Conservation (phyloP, 2,888 invertebrate genomes). For the Heliothis peltigera region DNA sequence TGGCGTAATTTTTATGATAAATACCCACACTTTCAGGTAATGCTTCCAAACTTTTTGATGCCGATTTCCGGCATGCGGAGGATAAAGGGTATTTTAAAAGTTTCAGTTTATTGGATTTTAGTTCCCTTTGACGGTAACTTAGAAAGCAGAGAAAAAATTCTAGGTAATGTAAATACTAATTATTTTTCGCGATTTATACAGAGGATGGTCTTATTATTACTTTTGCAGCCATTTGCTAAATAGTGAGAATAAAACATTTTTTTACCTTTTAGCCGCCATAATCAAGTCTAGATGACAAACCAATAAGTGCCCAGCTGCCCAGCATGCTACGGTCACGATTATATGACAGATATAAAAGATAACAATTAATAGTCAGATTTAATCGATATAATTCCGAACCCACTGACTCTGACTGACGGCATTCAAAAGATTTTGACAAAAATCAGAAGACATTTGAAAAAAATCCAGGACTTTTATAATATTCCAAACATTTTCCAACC, state of each 20-base stretch:
- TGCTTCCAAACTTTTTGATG: slow-evolving; percentile 38
- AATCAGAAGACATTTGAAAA: background rate
- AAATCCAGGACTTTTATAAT: background rate
- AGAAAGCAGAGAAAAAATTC: background rate
- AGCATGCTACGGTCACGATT: no score
- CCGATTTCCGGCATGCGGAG: slow-evolving; percentile 33
- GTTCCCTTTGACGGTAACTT: slow-evolving; percentile 13
- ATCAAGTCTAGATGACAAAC: no score
- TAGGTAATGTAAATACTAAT: background rate
- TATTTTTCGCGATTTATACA: no score
- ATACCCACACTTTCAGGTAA: slow-evolving; percentile 54
- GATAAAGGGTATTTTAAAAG: slow-evolving; percentile 41
- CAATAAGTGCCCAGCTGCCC: no score
- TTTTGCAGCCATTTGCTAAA: no score
- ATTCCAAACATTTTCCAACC: background rate
- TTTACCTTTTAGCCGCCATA: no score
- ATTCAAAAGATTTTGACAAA: background rate
- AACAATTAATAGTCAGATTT: no score
- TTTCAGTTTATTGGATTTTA: slow-evolving; percentile 18
- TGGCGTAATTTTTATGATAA: slow-evolving; percentile 70
- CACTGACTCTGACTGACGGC: no score
- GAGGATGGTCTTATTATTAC: no score
- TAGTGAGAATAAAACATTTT: background rate
- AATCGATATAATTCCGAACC: no score
- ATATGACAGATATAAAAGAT: no score